Evolutionary conservation across 2,797 vertebrate species (phyloP).

Genomic region (Siniperca undulata): DNA sequence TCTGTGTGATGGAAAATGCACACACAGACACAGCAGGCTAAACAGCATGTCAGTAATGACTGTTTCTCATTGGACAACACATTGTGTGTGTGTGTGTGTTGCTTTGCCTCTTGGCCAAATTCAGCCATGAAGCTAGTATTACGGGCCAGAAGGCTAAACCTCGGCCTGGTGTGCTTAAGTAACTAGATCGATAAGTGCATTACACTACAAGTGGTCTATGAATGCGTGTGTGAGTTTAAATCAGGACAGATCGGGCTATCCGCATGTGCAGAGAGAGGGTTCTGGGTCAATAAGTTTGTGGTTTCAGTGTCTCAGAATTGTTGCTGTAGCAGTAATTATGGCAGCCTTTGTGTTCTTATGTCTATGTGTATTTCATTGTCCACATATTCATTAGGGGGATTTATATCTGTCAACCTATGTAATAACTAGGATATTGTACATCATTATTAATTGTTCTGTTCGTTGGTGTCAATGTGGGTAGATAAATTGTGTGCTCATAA

Average conservation of each 20-base stretch:
- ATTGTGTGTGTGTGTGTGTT: constrained; percentile 29
- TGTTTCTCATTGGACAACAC: constrained; percentile 52
- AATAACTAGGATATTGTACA: not conserved
- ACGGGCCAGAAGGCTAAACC: constrained; percentile 51
- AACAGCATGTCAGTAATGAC: constrained; percentile 63
- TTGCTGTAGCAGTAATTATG: constrained; percentile 32
- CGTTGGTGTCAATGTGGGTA: constrained; percentile 13
- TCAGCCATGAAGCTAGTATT: constrained; percentile 33
- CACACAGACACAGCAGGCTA: constrained; percentile 36
- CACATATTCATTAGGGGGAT: constrained; percentile 3
- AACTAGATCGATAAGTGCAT: constrained; percentile 62
- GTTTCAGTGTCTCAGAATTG: constrained; percentile 31
- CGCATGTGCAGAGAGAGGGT: constrained; percentile 22
- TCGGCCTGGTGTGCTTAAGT: constrained; percentile 58
- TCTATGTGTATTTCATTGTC: constrained; percentile 4
- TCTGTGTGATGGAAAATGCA: constrained; percentile 59
- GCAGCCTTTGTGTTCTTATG: constrained; percentile 1
- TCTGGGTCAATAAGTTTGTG: constrained; percentile 52
- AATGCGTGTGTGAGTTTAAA: constrained; percentile 34
- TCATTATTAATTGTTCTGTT: constrained; percentile 6
- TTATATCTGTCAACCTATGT: constrained; percentile 14
- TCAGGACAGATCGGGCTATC: constrained; percentile 25
- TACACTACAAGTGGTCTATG: constrained; percentile 30
- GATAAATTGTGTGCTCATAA: constrained; percentile 26
- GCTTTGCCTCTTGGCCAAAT: constrained; percentile 59